Conservation (phyloP, 2,888 invertebrate genomes). For the Dicyrtoma fusca region DNA sequence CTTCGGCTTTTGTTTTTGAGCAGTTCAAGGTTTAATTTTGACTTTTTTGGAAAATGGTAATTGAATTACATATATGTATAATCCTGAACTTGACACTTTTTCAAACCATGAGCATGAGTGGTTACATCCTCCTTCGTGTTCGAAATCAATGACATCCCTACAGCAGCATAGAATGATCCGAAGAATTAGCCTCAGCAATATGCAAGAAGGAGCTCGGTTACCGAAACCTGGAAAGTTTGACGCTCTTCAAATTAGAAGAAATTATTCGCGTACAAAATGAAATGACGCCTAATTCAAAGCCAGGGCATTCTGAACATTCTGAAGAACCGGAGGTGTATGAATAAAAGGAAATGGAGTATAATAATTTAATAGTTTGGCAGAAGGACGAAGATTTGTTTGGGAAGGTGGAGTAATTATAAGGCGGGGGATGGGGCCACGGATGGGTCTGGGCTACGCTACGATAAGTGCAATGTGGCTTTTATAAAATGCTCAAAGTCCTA, state of each 20-base stretch:
- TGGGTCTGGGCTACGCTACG: not conserved
- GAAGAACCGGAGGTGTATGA: slow-evolving; percentile 4
- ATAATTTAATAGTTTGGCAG: slow-evolving; percentile 8
- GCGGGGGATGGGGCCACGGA: not conserved
- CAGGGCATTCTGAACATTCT: not conserved
- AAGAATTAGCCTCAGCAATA: slow-evolving; percentile 26
- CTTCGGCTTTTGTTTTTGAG: no score
- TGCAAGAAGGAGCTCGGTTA: slow-evolving; percentile 34
- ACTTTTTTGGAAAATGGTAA: not conserved
- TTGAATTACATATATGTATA: not conserved
- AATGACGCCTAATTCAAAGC: not conserved
- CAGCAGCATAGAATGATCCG: slow-evolving; percentile 40
- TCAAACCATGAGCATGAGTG: no score
- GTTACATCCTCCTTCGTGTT: slow-evolving; percentile 42
- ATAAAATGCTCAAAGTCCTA: slow-evolving; percentile 17
- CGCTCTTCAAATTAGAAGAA: slow-evolving; percentile 13
- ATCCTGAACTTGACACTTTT: not conserved
- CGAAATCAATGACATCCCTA: slow-evolving; percentile 44
- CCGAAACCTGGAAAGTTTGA: not conserved
- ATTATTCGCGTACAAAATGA: not conserved
- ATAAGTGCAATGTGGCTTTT: slow-evolving; percentile 28
- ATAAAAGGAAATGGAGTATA: not conserved
- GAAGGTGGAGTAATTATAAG: not conserved
- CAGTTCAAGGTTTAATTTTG: no score
- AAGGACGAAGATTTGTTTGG: slow-evolving; percentile 33